Conservation (phyloP, 2,888 invertebrate species). For the Drosophila ustulata region DNA sequence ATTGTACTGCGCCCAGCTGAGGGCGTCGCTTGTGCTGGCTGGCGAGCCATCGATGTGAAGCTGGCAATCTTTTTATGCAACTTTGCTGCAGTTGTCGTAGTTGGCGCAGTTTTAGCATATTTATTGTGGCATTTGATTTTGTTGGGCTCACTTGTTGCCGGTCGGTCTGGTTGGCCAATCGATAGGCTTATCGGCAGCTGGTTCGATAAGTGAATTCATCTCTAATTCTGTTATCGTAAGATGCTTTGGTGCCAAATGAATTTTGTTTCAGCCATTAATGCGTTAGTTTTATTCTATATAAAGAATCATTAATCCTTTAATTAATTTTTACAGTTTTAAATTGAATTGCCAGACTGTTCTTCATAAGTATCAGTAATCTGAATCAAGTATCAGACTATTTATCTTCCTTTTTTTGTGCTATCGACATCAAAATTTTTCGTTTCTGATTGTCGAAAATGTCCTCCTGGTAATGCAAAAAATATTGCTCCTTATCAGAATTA, state of each 20-base stretch:
- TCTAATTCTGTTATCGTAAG: not conserved
- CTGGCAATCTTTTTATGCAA: not conserved
- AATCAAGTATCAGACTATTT: no score
- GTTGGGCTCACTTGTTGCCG: constrained; percentile 37
- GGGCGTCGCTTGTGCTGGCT: constrained; percentile 69
- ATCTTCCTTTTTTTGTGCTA: no score
- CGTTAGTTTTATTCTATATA: no score
- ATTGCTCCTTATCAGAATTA: no score
- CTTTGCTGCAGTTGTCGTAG: constrained; percentile 34
- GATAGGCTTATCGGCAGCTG: constrained; percentile 15
- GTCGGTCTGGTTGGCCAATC: constrained; percentile 14
- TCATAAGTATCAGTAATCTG: no score
- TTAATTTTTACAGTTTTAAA: no score
- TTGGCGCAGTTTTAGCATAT: constrained; percentile 56
- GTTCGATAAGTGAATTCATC: not conserved
- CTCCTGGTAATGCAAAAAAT: no score
- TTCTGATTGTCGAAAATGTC: no score
- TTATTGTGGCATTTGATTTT: constrained; percentile 2
- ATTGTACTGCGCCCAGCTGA: constrained; percentile 36
- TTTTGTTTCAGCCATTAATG: not conserved
- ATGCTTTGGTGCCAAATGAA: not conserved
- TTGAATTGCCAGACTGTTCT: no score
- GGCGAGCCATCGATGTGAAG: constrained; percentile 32
- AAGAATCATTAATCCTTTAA: no score
- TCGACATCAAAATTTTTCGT: no score